Percentiles rank a stretch among this genome's conserved stretches.
Evolutionary conservation across 2,113 vertebrate species (phyloP).

Genomic region (Heteronetta atricapilla): DNA sequence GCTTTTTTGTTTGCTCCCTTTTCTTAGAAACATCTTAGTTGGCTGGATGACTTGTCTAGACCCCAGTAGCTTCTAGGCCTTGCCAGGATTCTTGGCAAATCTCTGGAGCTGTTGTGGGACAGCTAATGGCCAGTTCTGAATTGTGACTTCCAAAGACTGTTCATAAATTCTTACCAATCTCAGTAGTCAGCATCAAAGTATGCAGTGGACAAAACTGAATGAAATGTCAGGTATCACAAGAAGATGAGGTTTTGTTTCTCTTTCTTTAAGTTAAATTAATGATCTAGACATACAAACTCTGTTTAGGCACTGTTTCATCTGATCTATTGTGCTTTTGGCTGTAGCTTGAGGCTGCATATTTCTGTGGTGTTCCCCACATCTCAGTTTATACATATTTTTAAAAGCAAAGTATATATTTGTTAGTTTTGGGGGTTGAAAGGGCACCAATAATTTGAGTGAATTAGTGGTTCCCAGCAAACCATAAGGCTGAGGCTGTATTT

Average conservation of each 20-base stretch:
- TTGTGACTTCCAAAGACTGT: neutral
- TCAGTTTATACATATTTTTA: neutral
- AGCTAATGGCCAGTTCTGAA: neutral
- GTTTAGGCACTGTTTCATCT: neutral
- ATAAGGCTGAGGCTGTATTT: neutral
- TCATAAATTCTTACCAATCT: neutral
- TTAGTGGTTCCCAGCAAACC: neutral
- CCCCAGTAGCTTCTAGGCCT: neutral
- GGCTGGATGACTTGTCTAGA: neutral
- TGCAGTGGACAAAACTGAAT: neutral
- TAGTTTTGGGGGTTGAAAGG: neutral
- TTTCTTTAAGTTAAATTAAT: neutral
- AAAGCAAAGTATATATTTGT: accelerated
- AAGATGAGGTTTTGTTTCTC: neutral
- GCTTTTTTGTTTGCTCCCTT: neutral
- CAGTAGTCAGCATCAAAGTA: neutral
- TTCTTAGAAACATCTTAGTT: neutral
- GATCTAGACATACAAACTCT: neutral
- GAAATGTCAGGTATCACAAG: neutral
- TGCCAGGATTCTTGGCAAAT: neutral
- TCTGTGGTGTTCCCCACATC: accelerated
- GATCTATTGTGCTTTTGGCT: neutral
- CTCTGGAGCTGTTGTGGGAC: neutral
- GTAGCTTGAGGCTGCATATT: neutral
- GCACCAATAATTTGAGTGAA: neutral